A percentile compares a stretch with the other conserved stretches of the same genome.
phyloP scores from a whole-genome alignment of 2,888 invertebrate genomes.

The Tineola bisselliella region DNA sequence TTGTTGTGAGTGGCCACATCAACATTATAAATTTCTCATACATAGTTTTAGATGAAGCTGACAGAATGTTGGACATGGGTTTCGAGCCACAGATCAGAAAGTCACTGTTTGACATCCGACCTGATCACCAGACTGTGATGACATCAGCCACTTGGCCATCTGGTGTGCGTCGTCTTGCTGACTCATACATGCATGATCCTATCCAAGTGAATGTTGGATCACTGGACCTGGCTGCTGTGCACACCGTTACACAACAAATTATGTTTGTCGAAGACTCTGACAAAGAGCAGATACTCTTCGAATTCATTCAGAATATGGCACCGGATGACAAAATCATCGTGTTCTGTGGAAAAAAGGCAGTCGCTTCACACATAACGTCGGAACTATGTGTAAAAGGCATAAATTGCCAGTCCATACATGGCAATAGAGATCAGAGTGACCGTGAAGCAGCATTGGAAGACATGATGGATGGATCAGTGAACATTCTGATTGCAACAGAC shows the following conservation, averaged over 20 bases:
- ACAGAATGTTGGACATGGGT: conserved; percentile 88
- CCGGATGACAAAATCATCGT: conserved; percentile 86
- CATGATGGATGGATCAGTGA: conserved; percentile 80
- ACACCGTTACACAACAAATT: conserved; percentile 85
- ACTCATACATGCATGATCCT: conserved; percentile 88
- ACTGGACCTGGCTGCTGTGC: conserved; percentile 88
- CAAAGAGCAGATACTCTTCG: conserved; percentile 73
- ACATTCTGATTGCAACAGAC: conserved; percentile 92
- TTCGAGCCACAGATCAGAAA: conserved; percentile 90
- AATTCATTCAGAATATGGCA: conserved; percentile 76
- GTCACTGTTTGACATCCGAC: conserved; percentile 80
- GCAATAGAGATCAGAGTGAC: conserved; percentile 83
- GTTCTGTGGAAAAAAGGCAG: conserved; percentile 88
- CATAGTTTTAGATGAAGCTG: conserved; percentile 92
- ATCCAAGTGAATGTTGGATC: conserved; percentile 91
- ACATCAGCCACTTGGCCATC: conserved; percentile 97
- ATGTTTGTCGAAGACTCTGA: conserved; percentile 75
- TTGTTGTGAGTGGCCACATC: conserved; percentile 78
- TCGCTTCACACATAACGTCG: conserved; percentile 84
- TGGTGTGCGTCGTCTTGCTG: conserved; percentile 85
- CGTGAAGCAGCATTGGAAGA: conserved; percentile 86
- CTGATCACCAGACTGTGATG: conserved; percentile 95
- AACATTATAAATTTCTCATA: conserved; percentile 84
- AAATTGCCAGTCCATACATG: conserved; percentile 84
- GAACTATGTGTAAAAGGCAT: conserved; percentile 78